phyloP scores from a whole-genome alignment of 2,888 invertebrate species.

The Caenorhabditis zanzibari region DNA sequence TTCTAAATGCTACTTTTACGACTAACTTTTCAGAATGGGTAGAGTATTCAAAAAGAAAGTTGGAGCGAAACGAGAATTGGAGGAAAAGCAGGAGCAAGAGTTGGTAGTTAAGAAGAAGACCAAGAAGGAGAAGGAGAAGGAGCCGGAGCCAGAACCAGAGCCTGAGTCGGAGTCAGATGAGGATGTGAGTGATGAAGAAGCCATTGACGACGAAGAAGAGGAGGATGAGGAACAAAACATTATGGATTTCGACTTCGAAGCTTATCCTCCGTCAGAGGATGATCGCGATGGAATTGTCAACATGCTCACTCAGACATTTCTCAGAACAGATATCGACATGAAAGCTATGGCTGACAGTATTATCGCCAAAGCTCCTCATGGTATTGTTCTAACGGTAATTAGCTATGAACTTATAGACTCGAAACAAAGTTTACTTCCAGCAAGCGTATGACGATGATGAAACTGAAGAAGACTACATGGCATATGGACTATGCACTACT shows the following conservation, averaged over 20 bases:
- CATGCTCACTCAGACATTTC: conserved; percentile 81
- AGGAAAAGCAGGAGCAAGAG: conserved; percentile 20
- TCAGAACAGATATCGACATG: conserved; percentile 77
- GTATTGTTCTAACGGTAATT: conserved; percentile 65
- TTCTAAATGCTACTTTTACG: not conserved
- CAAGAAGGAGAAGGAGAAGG: conserved; percentile 52
- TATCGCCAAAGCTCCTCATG: conserved; percentile 74
- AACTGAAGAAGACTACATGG: conserved; percentile 68
- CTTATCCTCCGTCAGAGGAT: conserved; percentile 75
- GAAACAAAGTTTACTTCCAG: conserved; percentile 12
- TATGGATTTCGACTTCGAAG: conserved; percentile 79
- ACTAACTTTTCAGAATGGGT: conserved; percentile 44
- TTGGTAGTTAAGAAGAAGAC: conserved; percentile 37
- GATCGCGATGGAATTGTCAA: conserved; percentile 78
- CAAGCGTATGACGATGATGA: conserved; percentile 72
- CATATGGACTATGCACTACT: conserved; percentile 72
- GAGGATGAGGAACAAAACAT: conserved; percentile 60
- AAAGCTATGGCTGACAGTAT: conserved; percentile 74
- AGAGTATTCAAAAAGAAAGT: conserved; percentile 57
- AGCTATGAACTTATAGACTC: not conserved
- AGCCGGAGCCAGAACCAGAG: conserved; percentile 32
- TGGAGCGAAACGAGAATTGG: conserved; percentile 23
- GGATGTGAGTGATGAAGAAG: conserved; percentile 32
- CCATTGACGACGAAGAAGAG: conserved; percentile 50
- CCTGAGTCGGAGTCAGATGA: conserved; percentile 41